phyloP scores from a whole-genome alignment of 2,888 invertebrate genomes.

The Synanthedon vespiformis region DNA sequence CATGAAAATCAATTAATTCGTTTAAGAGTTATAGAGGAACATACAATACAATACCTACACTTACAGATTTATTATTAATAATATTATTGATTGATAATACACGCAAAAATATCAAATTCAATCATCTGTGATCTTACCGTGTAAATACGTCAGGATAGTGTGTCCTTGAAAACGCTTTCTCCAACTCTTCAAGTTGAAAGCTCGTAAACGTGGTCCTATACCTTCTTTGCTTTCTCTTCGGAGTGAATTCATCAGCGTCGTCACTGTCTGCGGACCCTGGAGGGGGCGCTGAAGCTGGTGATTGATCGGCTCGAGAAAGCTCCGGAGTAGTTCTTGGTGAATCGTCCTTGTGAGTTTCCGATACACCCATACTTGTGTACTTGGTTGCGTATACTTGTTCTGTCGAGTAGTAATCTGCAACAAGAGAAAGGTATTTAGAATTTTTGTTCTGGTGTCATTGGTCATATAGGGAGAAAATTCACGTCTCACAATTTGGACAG shows the following conservation, averaged over 20 bases:
- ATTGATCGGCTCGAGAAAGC: slow-evolving; percentile 45
- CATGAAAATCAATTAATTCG: too few species aligned
- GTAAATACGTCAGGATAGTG: slow-evolving; percentile 99
- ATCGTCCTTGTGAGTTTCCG: slow-evolving; percentile 47
- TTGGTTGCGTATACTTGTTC: slow-evolving; percentile 41
- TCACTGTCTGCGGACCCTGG: slow-evolving; percentile 74
- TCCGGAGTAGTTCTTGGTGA: slow-evolving; percentile 60
- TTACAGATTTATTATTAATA: too few species aligned
- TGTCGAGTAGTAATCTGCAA: slow-evolving; percentile 55
- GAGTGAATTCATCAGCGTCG: slow-evolving; percentile 82
- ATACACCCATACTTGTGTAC: slow-evolving; percentile 50
- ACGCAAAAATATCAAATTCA: not conserved
- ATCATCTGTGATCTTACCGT: slow-evolving; percentile 69
- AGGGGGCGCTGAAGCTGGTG: slow-evolving; percentile 58
- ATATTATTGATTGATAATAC: too few species aligned
- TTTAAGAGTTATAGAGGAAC: too few species aligned
- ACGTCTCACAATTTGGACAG: too few species aligned
- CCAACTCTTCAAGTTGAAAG: slow-evolving; percentile 94
- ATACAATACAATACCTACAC: too few species aligned
- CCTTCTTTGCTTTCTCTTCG: slow-evolving; percentile 89
- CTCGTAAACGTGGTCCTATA: slow-evolving; percentile 96
- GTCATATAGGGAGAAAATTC: not conserved
- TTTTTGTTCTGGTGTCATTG: not conserved
- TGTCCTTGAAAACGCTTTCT: slow-evolving; percentile 96
- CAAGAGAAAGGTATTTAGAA: slow-evolving; percentile 3